phyloP scores from a whole-genome alignment of 2,797 vertebrate species.

The Scarus forsteni region DNA sequence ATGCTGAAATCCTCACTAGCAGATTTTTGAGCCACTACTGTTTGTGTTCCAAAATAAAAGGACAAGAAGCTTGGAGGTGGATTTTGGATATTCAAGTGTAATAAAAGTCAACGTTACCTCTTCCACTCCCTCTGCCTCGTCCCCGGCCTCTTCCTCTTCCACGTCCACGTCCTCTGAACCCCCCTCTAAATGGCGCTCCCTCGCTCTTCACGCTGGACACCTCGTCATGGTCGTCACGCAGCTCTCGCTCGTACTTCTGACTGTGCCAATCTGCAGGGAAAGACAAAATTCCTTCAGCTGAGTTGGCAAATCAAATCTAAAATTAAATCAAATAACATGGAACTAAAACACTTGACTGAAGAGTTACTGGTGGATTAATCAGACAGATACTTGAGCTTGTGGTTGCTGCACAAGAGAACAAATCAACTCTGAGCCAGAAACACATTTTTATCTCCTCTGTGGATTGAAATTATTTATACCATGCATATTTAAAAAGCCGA shows the following conservation, averaged over 20 bases:
- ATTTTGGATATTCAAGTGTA: neutral
- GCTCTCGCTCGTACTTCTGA: slow-evolving; percentile 93
- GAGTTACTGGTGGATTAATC: neutral
- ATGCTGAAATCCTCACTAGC: neutral
- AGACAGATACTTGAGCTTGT: neutral
- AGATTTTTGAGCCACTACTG: neutral
- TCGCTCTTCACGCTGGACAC: slow-evolving; percentile 98
- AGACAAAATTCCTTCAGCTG: neutral
- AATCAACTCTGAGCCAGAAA: neutral
- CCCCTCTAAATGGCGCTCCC: slow-evolving; percentile 92
- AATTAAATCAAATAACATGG: neutral
- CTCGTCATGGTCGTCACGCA: slow-evolving; percentile 95
- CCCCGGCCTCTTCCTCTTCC: slow-evolving; percentile 93
- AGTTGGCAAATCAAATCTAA: neutral
- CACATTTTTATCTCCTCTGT: neutral
- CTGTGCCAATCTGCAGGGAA: slow-evolving; percentile 90
- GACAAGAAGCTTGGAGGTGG: neutral
- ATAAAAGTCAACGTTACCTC: slow-evolving; percentile 46
- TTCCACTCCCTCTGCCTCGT: slow-evolving; percentile 89
- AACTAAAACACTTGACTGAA: too few species aligned
- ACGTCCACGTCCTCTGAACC: slow-evolving; percentile 93
- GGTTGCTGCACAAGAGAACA: neutral
- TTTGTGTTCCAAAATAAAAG: neutral
- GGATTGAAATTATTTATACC: neutral
- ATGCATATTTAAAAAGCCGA: slow-evolving; percentile 1